These are phyloP conservation scores for Takifugu ocellatus DNA, from an alignment of 2,797 vertebrate species.

Conservation along the genomic window DNA sequence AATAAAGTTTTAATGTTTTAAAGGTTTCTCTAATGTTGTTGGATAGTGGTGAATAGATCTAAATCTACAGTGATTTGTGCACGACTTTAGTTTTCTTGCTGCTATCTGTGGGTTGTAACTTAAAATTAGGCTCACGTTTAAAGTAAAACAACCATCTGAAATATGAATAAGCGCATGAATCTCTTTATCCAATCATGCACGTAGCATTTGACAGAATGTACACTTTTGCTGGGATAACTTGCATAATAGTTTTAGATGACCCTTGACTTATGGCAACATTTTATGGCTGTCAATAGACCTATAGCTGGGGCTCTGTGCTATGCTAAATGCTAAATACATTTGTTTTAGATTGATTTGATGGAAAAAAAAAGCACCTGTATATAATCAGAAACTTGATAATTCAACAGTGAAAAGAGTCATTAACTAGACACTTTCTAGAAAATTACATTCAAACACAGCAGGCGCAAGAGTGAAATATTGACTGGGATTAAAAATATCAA, in stretches of 20 bases:
- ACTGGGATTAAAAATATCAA: conserved; percentile 8
- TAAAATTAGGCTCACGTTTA: conserved; percentile 40
- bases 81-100: conserved; percentile 36
- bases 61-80: conserved; percentile 14
- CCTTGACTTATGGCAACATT: conserved; percentile 28
- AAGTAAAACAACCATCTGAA: conserved; percentile 42
- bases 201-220: conserved; percentile 22
- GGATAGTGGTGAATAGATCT: background rate
- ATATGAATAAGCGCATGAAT: conserved; percentile 25
- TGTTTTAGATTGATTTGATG: no score
- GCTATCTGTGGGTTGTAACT: conserved; percentile 56
- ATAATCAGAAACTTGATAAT: no score
- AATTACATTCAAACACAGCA: no score
- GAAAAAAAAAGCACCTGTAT: no score
- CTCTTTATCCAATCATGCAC: conserved; percentile 11
- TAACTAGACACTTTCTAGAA: no score
- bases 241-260: conserved; percentile 48
- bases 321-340: no score
- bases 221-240: conserved; percentile 21
- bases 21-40: no score
- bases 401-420: no score
- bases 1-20: no score
- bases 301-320: background rate
- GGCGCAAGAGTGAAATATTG: no score
- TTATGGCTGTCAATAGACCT: conserved; percentile 5